Percentiles rank a stretch among this genome's conserved stretches.
phyloP scores from a whole-genome alignment of 37 sponge, comb jelly and placozoan genomes.

The Agelas oroides region DNA sequence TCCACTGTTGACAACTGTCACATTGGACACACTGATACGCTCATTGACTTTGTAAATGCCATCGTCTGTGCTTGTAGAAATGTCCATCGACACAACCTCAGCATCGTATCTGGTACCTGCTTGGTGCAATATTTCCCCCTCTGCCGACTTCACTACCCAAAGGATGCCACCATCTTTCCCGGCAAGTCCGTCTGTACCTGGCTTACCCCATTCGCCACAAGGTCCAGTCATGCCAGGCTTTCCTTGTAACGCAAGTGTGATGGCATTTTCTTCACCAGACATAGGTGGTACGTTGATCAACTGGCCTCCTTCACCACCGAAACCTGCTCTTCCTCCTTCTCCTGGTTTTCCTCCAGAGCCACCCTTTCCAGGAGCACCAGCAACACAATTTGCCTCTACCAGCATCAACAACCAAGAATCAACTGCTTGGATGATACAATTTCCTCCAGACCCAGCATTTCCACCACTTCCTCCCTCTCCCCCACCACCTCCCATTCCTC shows the following conservation, averaged over 20 bases:
- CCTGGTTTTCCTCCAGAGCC: conserved; percentile 65
- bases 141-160: conserved; percentile 49
- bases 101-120: conserved; percentile 53
- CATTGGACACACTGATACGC: conserved; percentile 30
- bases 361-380: conserved; percentile 56
- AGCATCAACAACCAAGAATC: conserved; percentile 76
- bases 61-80: conserved; percentile 14
- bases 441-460: conserved; percentile 72
- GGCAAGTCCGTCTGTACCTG: conserved; percentile 38
- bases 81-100: conserved; percentile 24
- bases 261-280: too few relatives aligned
- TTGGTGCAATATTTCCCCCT: conserved; percentile 9
- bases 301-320: conserved; percentile 66
- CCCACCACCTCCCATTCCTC: conserved; percentile 78
- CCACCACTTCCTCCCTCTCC: conserved; percentile 86
- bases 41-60: conserved; percentile 74
- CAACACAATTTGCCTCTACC: conserved; percentile 69
- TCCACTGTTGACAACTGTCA: conserved; percentile 59
- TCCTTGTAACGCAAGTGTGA: not conserved
- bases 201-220: conserved; percentile 11
- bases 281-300: too few relatives aligned
- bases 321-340: conserved; percentile 65
- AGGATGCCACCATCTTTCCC: conserved; percentile 54
- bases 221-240: conserved; percentile 55
- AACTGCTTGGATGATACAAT: conserved; percentile 39